Evolutionary conservation across 2,888 invertebrate species (phyloP).

Genomic region (Pristionchus maxplancki): DNA sequence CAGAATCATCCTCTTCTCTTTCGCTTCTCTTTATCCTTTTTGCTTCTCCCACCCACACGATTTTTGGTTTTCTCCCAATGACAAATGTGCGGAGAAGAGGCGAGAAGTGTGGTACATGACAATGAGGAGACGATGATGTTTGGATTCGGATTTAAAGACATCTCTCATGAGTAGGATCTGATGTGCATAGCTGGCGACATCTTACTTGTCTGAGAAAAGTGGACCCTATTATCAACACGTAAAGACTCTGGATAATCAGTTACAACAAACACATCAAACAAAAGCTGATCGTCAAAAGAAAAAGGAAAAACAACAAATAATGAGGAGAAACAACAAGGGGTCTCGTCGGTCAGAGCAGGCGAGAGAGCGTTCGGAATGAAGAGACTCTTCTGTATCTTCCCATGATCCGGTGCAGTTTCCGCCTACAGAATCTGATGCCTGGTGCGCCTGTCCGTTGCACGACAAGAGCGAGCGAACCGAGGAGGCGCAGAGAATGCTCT

Average conservation of each 20-base stretch:
- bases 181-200: too few relatives aligned
- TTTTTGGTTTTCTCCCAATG: background rate
- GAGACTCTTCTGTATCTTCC: background rate
- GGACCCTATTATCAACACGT: too few relatives aligned
- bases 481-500: background rate
- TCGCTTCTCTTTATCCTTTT: background rate
- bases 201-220: too few relatives aligned
- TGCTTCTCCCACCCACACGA: background rate
- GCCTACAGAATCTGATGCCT: background rate
- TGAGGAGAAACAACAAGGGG: too few relatives aligned
- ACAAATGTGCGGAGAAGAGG: background rate
- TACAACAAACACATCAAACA: too few relatives aligned
- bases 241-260: too few relatives aligned
- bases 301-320: too few relatives aligned
- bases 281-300: too few relatives aligned
- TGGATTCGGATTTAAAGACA: too few relatives aligned
- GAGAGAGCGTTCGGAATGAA: too few relatives aligned
- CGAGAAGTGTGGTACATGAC: background rate
- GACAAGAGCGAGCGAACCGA: background rate
- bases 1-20: background rate
- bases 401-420: background rate
- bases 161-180: too few relatives aligned
- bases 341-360: too few relatives aligned
- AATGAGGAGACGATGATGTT: background rate
- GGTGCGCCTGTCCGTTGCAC: background rate